phyloP scores from a whole-genome alignment of 2,888 invertebrate species.

The Ennomos quercinarius region DNA sequence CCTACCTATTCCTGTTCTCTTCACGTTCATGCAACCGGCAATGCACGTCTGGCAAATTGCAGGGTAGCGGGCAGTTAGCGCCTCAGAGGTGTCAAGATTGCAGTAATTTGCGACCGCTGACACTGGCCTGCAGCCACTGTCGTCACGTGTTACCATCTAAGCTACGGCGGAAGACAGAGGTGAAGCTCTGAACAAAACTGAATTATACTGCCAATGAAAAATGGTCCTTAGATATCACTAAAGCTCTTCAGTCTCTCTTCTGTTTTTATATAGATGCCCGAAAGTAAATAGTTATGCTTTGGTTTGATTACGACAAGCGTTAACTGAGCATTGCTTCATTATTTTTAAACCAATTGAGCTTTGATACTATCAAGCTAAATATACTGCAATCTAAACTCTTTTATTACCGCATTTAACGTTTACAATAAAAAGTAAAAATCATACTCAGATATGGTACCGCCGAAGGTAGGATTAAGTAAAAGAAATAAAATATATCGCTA shows the following conservation, averaged over 20 bases:
- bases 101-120: constrained; percentile 80
- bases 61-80: constrained; percentile 80
- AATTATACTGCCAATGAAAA: too few relatives aligned
- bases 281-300: too few relatives aligned
- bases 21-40: constrained; percentile 34
- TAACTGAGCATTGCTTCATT: too few relatives aligned
- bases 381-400: constrained; percentile 27
- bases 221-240: too few relatives aligned
- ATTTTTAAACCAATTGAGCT: background rate
- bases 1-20: constrained; percentile 14
- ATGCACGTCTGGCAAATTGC: constrained; percentile 76
- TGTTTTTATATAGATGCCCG: too few relatives aligned
- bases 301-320: too few relatives aligned
- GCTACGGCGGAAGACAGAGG: constrained; percentile 1
- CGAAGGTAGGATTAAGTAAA: constrained; percentile 23
- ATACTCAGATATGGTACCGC: constrained; percentile 25
- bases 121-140: constrained; percentile 75
- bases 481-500: constrained; percentile 12
- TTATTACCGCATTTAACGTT: constrained; percentile 34
- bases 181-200: constrained; percentile 1
- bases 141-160: constrained; percentile 73
- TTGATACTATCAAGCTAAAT: constrained; percentile 6
- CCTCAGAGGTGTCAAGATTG: constrained; percentile 85
- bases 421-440: constrained; percentile 56
- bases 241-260: too few relatives aligned